phyloP scores from a whole-genome alignment of 2,888 invertebrate genomes.

The Heliconius ismenius region DNA sequence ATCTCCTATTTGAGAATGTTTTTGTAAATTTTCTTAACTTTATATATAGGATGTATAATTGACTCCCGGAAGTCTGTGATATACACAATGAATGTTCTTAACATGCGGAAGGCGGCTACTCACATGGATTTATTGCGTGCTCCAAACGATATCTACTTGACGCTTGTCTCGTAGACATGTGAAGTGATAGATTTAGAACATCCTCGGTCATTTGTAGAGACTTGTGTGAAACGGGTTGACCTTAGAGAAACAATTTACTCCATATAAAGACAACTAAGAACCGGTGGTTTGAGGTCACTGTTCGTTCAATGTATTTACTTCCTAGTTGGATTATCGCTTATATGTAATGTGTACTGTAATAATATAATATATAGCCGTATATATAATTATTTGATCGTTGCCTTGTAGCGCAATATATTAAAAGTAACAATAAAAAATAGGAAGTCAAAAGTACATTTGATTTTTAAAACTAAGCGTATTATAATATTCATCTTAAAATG shows the following conservation, averaged over 20 bases:
- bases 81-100: constrained; percentile 52
- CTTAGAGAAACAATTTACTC: constrained; percentile 64
- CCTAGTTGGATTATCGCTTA: constrained; percentile 49
- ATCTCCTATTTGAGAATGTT: constrained; percentile 17
- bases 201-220: constrained; percentile 49
- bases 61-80: constrained; percentile 55
- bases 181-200: constrained; percentile 57
- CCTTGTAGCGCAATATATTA: no score
- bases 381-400: not conserved
- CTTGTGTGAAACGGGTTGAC: constrained; percentile 56
- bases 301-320: constrained; percentile 47
- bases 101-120: constrained; percentile 63
- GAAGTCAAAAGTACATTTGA: no score
- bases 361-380: not conserved
- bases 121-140: constrained; percentile 54
- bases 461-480: no score
- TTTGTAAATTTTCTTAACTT: constrained; percentile 43
- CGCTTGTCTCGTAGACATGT: constrained; percentile 41
- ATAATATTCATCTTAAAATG: no score
- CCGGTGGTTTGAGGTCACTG: constrained; percentile 55
- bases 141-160: constrained; percentile 42
- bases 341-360: not conserved
- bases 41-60: constrained; percentile 46
- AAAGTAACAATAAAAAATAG: no score
- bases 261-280: constrained; percentile 53